These are phyloP conservation scores for Acholoe squamosa DNA, from an alignment of 2,888 invertebrate species.

Conservation along the genomic window DNA sequence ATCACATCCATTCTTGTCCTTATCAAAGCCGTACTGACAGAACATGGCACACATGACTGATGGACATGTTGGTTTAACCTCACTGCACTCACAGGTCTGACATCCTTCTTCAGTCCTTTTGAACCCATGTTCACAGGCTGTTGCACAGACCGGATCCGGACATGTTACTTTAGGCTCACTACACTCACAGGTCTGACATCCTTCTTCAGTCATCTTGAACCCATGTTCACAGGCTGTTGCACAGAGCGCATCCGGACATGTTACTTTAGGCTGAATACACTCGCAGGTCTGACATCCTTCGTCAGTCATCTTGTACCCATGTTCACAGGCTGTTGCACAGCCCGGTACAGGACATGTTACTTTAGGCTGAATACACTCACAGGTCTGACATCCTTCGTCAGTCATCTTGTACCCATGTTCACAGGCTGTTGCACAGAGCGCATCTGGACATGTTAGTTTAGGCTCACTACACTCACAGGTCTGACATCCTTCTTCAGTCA, in stretches of 20 bases:
- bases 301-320: slow-evolving; percentile 6
- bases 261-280: not conserved
- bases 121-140: no score
- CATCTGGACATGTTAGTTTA: no score
- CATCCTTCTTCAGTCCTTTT: not conserved
- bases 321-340: not conserved
- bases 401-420: not conserved
- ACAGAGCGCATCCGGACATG: not conserved
- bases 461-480: not conserved
- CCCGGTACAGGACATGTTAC: not conserved
- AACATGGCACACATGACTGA: slow-evolving; percentile 45
- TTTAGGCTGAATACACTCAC: not conserved
- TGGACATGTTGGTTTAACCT: slow-evolving; percentile 30
- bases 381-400: slow-evolving; percentile 19
- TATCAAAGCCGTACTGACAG: slow-evolving; percentile 64
- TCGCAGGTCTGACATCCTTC: slow-evolving; percentile 23
- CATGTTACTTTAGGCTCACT: not conserved
- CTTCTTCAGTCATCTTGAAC: not conserved
- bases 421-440: not conserved
- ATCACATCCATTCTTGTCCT: slow-evolving; percentile 40
- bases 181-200: not conserved
- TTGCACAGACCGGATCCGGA: no score
- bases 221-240: not conserved
- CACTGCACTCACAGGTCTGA: slow-evolving; percentile 19
- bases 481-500: not conserved